A percentile compares a stretch with the other conserved stretches of the same genome.
phyloP scores from a whole-genome alignment of 2,113 vertebrate species.

The Asarcornis scutulata region DNA sequence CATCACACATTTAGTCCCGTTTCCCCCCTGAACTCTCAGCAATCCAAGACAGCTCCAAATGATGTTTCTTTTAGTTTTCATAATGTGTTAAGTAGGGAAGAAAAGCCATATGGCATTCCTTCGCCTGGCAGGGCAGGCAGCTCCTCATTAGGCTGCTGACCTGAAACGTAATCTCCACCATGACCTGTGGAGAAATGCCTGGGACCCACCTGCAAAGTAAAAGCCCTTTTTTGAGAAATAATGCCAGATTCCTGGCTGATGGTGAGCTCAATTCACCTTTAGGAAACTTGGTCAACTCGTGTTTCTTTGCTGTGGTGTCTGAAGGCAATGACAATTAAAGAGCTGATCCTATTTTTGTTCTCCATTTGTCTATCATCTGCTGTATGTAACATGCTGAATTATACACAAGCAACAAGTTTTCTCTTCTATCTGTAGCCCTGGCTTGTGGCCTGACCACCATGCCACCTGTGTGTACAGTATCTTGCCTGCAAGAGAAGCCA shows the following conservation, averaged over 20 bases:
- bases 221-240: not conserved
- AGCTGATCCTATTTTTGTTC: not conserved
- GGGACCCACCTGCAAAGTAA: slow-evolving; percentile 36
- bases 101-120: slow-evolving; percentile 53
- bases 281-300: not conserved
- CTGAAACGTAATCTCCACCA: slow-evolving; percentile 1
- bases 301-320: not conserved
- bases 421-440: not conserved
- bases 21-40: not conserved
- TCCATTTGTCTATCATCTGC: not conserved
- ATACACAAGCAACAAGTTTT: not conserved
- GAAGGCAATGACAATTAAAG: not conserved
- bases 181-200: not conserved
- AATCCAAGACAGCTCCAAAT: not conserved
- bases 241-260: not conserved
- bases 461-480: not conserved
- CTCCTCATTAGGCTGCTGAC: slow-evolving; percentile 43
- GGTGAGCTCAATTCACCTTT: not conserved
- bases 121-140: not conserved
- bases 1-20: not conserved
- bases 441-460: not conserved
- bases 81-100: not conserved
- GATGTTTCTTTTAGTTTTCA: slow-evolving; percentile 30
- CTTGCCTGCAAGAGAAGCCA: not conserved
- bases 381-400: not conserved